These are phyloP conservation scores for Ciconia nigra DNA, from an alignment of 2,797 vertebrate genomes.

Conservation along the genomic window DNA sequence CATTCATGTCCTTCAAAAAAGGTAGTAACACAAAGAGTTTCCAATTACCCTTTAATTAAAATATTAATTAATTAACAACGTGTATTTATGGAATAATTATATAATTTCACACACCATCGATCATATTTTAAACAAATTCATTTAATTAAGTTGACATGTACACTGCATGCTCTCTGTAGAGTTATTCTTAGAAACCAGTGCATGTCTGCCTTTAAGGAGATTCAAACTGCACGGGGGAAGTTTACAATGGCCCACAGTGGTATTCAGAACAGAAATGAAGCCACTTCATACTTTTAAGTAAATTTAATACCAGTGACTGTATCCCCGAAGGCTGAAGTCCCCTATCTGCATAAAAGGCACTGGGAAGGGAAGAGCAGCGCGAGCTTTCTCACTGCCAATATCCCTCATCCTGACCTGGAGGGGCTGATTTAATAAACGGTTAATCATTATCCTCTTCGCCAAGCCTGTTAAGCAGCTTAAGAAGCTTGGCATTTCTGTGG, in stretches of 20 bases:
- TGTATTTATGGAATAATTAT: constrained; percentile 72
- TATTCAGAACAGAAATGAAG: constrained; percentile 34
- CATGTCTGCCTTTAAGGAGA: constrained; percentile 28
- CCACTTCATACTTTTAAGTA: constrained; percentile 30
- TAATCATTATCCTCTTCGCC: constrained; percentile 51
- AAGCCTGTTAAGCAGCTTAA: constrained; percentile 61
- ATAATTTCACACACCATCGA: constrained; percentile 68
- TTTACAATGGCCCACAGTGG: background rate
- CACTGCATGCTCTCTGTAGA: constrained; percentile 38
- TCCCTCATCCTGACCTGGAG: constrained; percentile 50
- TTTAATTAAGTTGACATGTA: constrained; percentile 62
- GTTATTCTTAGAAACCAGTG: constrained; percentile 32
- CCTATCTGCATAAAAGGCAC: constrained; percentile 54
- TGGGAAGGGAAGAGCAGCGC: background rate
- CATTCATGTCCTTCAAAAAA: constrained; percentile 12
- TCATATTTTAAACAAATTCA: constrained; percentile 66
- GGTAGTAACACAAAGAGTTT: constrained; percentile 49
- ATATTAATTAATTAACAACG: constrained; percentile 74
- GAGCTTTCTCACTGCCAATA: constrained; percentile 39
- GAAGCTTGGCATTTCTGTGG: constrained; percentile 42
- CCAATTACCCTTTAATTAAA: constrained; percentile 69
- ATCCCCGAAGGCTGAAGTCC: constrained; percentile 5
- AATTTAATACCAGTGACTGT: constrained; percentile 29
- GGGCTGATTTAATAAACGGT: constrained; percentile 59
- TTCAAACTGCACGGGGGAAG: background rate